Conservation (phyloP, 1,140 invertebrate species). For the Aphaenogaster floridana region DNA sequence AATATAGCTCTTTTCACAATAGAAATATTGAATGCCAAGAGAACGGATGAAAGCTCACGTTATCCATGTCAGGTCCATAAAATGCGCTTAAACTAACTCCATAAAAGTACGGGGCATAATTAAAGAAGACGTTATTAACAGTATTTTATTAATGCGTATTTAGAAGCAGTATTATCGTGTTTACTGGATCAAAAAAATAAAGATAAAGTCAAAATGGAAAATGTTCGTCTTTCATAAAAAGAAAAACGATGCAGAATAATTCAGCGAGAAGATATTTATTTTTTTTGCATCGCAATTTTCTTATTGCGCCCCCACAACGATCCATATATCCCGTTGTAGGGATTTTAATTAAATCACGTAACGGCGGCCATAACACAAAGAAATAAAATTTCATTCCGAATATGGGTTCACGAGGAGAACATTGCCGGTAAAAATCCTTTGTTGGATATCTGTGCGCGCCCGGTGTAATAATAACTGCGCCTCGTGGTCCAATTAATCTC, state of each 20-base stretch:
- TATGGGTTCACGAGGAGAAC: constrained; percentile 19
- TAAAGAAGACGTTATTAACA: neutral
- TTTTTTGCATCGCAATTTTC: constrained; percentile 25
- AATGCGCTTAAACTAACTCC: constrained; percentile 11
- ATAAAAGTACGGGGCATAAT: constrained; percentile 22
- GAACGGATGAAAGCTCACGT: neutral
- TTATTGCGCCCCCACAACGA: neutral
- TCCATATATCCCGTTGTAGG: neutral
- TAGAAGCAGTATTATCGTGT: neutral
- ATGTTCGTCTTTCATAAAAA: neutral
- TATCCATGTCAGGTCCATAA: neutral
- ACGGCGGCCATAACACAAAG: constrained; percentile 39
- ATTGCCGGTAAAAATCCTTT: constrained; percentile 52
- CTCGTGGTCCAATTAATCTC: constrained; percentile 60
- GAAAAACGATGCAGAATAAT: constrained; percentile 2
- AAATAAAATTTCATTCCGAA: constrained; percentile 66
- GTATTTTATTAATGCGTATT: neutral
- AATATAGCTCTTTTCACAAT: neutral
- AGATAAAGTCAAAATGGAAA: neutral
- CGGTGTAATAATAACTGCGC: constrained; percentile 49
- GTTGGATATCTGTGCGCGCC: constrained; percentile 31
- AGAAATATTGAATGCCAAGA: constrained; percentile 5
- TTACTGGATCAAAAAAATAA: neutral
- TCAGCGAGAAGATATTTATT: constrained; percentile 3
- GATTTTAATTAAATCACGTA: constrained; percentile 68